A percentile compares a stretch with the other conserved stretches of the same genome.
phyloP scores from a whole-genome alignment of 2,888 invertebrate species.

The Pterostichus niger region DNA sequence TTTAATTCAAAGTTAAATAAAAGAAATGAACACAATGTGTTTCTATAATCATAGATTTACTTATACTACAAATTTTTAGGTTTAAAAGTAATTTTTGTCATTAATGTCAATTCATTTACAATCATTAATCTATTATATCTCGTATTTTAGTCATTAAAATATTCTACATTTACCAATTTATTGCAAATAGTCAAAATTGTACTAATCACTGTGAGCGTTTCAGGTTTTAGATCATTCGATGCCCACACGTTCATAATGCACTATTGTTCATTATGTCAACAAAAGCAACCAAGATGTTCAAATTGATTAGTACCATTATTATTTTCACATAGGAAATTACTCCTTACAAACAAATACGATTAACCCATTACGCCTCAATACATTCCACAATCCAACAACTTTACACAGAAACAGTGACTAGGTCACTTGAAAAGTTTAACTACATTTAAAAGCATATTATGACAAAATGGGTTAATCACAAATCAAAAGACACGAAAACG shows the following conservation, averaged over 20 bases:
- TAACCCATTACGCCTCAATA: slow-evolving; percentile 49
- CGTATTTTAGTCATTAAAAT: slow-evolving; percentile 37
- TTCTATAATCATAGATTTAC: slow-evolving; percentile 29
- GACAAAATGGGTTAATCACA: slow-evolving; percentile 51
- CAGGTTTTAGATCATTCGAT: slow-evolving; percentile 28
- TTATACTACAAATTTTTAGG: slow-evolving; percentile 31
- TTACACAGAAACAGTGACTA: slow-evolving; percentile 34
- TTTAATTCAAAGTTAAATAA: slow-evolving; percentile 26
- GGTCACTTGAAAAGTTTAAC: slow-evolving; percentile 43
- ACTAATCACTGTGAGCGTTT: slow-evolving; percentile 61
- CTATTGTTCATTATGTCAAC: slow-evolving; percentile 20
- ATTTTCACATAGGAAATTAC: slow-evolving; percentile 39
- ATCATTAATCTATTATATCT: slow-evolving; percentile 33
- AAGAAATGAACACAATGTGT: slow-evolving; percentile 50
- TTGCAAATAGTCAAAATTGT: slow-evolving; percentile 63
- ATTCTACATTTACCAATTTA: slow-evolving; percentile 56
- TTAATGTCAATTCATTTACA: slow-evolving; percentile 49
- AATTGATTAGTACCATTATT: slow-evolving; percentile 46
- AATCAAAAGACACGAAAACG: slow-evolving; percentile 31
- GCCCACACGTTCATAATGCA: slow-evolving; percentile 34
- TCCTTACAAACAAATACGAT: slow-evolving; percentile 34
- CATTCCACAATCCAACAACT: slow-evolving; percentile 36
- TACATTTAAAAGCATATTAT: slow-evolving; percentile 40
- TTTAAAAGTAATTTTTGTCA: slow-evolving; percentile 18
- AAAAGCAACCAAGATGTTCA: slow-evolving; percentile 38